These are phyloP conservation scores for Xiphophorus couchianus DNA, from an alignment of 2,113 vertebrate genomes.

Conservation along the genomic window DNA sequence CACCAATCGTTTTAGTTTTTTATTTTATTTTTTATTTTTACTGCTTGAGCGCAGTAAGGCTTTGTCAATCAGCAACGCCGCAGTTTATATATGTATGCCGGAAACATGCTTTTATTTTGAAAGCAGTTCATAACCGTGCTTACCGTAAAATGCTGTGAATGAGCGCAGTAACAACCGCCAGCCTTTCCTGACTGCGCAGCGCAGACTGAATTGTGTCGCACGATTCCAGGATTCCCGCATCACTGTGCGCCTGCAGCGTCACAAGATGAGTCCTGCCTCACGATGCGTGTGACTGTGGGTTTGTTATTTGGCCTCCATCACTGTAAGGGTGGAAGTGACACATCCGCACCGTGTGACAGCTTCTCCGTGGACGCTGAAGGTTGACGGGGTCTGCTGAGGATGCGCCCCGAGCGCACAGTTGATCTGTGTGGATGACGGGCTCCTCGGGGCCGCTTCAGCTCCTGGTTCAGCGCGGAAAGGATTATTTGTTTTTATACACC, in stretches of 20 bases:
- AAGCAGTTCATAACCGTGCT: not conserved
- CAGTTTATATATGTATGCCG: slow-evolving; percentile 28
- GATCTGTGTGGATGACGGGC: slow-evolving; percentile 35
- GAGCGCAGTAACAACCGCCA: not conserved
- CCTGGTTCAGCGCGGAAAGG: not conserved
- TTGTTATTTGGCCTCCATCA: not conserved
- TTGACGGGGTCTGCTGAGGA: slow-evolving; percentile 30
- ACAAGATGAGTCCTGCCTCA: slow-evolving; percentile 8
- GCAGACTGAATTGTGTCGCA: not conserved
- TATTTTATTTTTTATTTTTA: no score
- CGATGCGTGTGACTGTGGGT: not conserved
- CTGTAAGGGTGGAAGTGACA: slow-evolving; percentile 16
- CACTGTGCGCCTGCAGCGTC: not conserved
- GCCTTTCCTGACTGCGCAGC: not conserved
- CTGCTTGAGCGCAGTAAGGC: no score
- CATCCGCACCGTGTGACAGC: slow-evolving; percentile 1
- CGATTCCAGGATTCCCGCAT: not conserved
- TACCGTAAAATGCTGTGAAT: not conserved
- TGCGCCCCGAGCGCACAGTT: slow-evolving; percentile 23
- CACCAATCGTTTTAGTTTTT: no score
- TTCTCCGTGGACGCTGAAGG: slow-evolving; percentile 9
- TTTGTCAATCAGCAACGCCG: no score
- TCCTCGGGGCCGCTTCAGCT: not conserved
- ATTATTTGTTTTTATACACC: not conserved
- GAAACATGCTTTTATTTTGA: slow-evolving; percentile 31